A percentile compares a stretch with the other conserved stretches of the same genome.
phyloP scores from a whole-genome alignment of 2,113 vertebrate species.

The Ctenomys sociabilis region DNA sequence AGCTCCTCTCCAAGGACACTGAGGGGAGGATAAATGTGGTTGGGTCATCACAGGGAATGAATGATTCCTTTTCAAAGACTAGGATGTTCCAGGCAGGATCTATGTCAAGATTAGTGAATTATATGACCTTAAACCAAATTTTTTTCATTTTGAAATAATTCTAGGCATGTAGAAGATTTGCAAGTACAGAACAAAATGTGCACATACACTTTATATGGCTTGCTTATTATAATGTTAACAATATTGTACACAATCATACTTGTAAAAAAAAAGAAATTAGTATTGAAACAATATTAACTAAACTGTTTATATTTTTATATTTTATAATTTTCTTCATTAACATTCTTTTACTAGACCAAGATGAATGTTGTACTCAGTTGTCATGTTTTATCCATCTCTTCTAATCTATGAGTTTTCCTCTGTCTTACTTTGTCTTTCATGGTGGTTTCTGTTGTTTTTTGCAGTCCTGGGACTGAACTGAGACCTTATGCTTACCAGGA shows the following conservation, averaged over 20 bases:
- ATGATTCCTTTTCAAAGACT: neutral
- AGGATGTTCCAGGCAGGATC: neutral
- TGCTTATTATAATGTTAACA: neutral
- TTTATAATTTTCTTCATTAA: neutral
- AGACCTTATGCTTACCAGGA: too few relatives aligned
- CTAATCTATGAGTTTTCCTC: neutral
- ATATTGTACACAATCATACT: neutral
- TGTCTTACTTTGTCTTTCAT: neutral
- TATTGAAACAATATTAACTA: neutral
- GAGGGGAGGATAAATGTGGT: neutral
- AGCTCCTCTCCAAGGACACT: neutral
- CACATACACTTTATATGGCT: neutral
- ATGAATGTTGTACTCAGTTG: neutral
- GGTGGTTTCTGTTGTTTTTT: neutral
- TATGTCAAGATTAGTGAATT: conserved; percentile 18
- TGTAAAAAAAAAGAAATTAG: neutral
- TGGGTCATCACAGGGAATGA: neutral
- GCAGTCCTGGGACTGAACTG: too few relatives aligned
- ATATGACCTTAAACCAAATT: neutral
- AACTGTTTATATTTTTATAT: neutral
- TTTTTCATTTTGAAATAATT: conserved; percentile 47
- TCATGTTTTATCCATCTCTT: neutral
- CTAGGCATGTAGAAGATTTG: conserved; percentile 35
- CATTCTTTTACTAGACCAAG: neutral
- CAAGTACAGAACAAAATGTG: conserved; percentile 1